Percentiles rank a stretch among this genome's conserved stretches.
Evolutionary conservation across 92 coral and sea anemone species (phyloP).

Genomic region (Pocillopora meandrina): DNA sequence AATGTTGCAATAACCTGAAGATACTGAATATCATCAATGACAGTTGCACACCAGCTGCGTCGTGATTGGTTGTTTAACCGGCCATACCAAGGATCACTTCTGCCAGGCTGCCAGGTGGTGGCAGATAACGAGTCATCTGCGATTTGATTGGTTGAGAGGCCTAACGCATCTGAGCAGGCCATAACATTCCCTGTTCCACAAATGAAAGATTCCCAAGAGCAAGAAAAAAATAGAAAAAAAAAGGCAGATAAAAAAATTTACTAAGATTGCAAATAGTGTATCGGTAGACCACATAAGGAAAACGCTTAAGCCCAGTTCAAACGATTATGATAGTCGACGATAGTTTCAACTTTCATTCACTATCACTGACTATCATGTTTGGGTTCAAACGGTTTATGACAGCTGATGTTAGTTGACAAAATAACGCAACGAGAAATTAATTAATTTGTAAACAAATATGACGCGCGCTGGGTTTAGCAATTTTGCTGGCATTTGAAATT

Average conservation of each 20-base stretch:
- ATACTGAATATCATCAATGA: conserved; percentile 61
- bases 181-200: neutral
- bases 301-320: too few species aligned
- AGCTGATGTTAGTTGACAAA: too few species aligned
- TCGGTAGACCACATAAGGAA: too few species aligned
- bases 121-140: conserved; percentile 45
- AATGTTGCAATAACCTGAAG: conserved; percentile 52
- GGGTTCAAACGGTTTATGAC: too few species aligned
- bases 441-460: too few species aligned
- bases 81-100: conserved; percentile 85
- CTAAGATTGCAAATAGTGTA: neutral
- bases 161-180: conserved; percentile 19
- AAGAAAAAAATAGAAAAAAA: neutral
- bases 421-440: too few species aligned
- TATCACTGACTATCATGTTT: too few species aligned
- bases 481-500: too few species aligned
- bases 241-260: neutral
- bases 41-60: conserved; percentile 74
- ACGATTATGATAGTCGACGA: too few species aligned
- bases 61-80: conserved; percentile 65
- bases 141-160: conserved; percentile 35
- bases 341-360: too few species aligned
- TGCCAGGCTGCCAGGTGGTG: conserved; percentile 72
- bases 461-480: too few species aligned
- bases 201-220: neutral